phyloP scores from a whole-genome alignment of 2,113 vertebrate genomes.

The Sprattus sprattus region DNA sequence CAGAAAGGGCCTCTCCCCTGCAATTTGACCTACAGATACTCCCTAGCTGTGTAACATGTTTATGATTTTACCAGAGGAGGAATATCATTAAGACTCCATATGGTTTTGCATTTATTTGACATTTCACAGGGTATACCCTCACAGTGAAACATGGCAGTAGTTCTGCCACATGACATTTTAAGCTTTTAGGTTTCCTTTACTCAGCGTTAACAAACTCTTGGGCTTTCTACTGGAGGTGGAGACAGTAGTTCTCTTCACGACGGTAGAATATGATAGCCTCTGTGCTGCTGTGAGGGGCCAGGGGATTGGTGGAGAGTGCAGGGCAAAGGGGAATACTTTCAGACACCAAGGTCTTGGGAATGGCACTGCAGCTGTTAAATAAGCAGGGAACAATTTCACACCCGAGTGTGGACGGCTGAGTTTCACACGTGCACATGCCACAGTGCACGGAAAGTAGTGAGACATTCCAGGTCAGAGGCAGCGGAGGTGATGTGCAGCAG shows the following conservation, averaged over 20 bases:
- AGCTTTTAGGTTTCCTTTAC: background rate
- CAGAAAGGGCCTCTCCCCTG: background rate
- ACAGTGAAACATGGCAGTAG: background rate
- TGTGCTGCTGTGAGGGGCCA: conserved; percentile 39
- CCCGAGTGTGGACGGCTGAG: background rate
- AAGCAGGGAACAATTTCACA: conserved; percentile 45
- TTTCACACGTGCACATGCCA: conserved; percentile 32
- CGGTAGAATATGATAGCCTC: conserved; percentile 36
- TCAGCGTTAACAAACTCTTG: background rate
- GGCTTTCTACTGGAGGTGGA: background rate
- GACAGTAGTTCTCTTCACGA: conserved; percentile 30
- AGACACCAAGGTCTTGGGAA: conserved; percentile 30
- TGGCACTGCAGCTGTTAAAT: conserved; percentile 49
- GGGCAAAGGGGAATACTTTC: background rate
- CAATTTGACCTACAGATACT: background rate
- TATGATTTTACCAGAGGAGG: conserved; percentile 17
- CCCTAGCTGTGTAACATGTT: background rate
- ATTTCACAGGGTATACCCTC: background rate
- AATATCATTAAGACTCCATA: conserved; percentile 20
- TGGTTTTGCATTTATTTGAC: background rate
- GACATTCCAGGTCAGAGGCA: conserved; percentile 28
- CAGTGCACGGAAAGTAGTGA: conserved; percentile 15
- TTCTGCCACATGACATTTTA: background rate
- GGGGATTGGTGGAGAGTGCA: conserved; percentile 22
- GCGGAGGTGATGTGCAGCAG: background rate